Evolutionary conservation across 1,140 invertebrate genomes (phyloP).

Genomic region (Campodea augens): DNA sequence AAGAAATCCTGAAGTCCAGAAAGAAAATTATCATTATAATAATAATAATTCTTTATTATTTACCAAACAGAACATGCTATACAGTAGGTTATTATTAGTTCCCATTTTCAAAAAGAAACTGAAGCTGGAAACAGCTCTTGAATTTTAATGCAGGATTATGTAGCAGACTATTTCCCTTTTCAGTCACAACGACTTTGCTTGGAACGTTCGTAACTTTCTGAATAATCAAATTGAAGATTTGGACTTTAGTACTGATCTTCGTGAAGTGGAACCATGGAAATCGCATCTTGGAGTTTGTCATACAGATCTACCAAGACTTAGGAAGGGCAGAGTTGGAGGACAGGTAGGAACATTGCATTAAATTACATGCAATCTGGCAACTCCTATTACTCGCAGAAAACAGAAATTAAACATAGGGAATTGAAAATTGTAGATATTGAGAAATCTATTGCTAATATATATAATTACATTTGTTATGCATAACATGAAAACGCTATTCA

Average conservation of each 20-base stretch:
- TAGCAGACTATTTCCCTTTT: slow-evolving; percentile 6
- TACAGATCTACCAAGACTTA: slow-evolving; percentile 15
- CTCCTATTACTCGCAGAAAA: no score
- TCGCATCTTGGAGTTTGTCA: slow-evolving; percentile 12
- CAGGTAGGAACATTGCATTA: slow-evolving; percentile 9
- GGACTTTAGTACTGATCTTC: slow-evolving; percentile 9
- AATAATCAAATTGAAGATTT: slow-evolving; percentile 4
- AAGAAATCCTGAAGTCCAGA: no score
- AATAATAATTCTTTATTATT: no score
- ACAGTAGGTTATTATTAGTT: no score
- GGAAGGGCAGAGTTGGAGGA: slow-evolving; percentile 14
- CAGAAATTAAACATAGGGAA: not conserved
- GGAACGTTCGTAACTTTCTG: not conserved
- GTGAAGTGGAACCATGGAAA: slow-evolving; percentile 12
- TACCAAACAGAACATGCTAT: no score
- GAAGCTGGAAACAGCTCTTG: no score
- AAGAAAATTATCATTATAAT: no score
- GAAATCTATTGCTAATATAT: not conserved
- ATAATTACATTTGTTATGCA: not conserved
- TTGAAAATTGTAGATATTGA: not conserved
- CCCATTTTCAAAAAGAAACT: no score
- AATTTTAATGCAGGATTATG: no score
- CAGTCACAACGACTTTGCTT: slow-evolving; percentile 25
- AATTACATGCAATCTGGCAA: not conserved
- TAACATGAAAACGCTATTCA: not conserved